Percentiles rank a stretch among this genome's conserved stretches.
Evolutionary conservation across 1,140 invertebrate genomes (phyloP).

Genomic region (Penaeus indicus): DNA sequence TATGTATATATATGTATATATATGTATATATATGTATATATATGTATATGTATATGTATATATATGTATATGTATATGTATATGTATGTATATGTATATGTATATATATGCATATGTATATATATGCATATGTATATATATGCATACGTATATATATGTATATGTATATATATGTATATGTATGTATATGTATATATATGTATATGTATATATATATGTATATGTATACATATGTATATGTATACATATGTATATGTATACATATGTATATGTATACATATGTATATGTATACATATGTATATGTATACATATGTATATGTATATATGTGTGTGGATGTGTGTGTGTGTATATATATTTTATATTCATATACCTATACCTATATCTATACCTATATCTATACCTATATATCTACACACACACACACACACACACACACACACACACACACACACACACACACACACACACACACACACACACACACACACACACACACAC

Average conservation of each 20-base stretch:
- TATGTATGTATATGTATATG: no score
- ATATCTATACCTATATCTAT: no score
- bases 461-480: conserved; percentile 1
- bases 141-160: no score
- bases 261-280: not conserved
- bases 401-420: not conserved
- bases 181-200: no score
- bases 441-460: not conserved
- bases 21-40: no score
- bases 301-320: not conserved
- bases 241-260: not conserved
- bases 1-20: no score
- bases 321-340: not conserved
- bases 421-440: conserved; percentile 1
- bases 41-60: no score
- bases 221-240: not conserved
- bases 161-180: no score
- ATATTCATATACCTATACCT: conserved; percentile 1
- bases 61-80: no score
- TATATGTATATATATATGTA: no score
- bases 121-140: no score
- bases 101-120: no score
- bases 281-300: not conserved
- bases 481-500: not conserved
- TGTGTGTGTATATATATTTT: not conserved